phyloP scores from a whole-genome alignment of 2,888 invertebrate genomes.

The Eurytoma californica region DNA sequence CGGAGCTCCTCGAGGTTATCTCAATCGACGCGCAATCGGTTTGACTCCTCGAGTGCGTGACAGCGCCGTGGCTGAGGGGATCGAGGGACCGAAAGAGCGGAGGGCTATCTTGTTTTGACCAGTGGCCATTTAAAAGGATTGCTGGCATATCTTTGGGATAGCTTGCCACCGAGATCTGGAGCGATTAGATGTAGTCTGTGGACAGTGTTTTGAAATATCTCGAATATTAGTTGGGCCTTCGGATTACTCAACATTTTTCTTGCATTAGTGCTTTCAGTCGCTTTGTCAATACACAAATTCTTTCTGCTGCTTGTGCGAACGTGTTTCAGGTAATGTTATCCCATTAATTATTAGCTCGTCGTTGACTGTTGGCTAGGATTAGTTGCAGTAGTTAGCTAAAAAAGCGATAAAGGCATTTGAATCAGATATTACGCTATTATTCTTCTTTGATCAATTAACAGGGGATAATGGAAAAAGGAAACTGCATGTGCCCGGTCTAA shows the following conservation, averaged over 20 bases:
- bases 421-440: no score
- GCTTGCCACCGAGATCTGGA: slow-evolving; percentile 1
- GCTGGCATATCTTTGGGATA: slow-evolving; percentile 3
- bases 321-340: no score
- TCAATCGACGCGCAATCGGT: slow-evolving; percentile 58
- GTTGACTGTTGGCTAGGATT: no score
- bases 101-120: slow-evolving; percentile 33
- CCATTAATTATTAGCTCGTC: no score
- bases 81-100: neutral
- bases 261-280: neutral
- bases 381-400: no score
- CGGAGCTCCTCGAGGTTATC: slow-evolving; percentile 62
- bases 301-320: no score
- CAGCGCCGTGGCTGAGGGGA: neutral
- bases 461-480: slow-evolving; percentile 7
- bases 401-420: no score
- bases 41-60: slow-evolving; percentile 4
- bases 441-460: no score
- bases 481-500: slow-evolving; percentile 11
- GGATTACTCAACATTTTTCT: neutral
- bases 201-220: neutral
- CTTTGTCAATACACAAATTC: no score
- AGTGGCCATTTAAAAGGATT: slow-evolving; percentile 27
- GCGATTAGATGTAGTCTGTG: slow-evolving; percentile 25
- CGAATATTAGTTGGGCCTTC: neutral